These are phyloP conservation scores for Mola mola DNA, from an alignment of 2,113 vertebrate species.

Conservation along the genomic window DNA sequence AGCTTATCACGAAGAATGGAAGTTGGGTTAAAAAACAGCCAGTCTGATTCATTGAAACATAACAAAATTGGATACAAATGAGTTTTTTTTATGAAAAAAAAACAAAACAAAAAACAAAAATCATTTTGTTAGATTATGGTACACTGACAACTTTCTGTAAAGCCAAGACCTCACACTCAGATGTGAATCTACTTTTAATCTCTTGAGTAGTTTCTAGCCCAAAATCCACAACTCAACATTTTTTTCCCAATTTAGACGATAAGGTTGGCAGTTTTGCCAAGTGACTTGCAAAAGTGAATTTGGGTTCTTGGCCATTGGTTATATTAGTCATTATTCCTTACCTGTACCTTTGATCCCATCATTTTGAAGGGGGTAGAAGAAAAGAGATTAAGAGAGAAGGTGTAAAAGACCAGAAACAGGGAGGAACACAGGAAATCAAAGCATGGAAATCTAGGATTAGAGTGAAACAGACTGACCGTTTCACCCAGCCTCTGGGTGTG, in stretches of 20 bases:
- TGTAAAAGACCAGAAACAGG: conserved; percentile 21
- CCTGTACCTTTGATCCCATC: conserved; percentile 48
- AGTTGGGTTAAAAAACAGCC: too few relatives aligned
- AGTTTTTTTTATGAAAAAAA: too few relatives aligned
- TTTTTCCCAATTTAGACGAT: conserved; percentile 8
- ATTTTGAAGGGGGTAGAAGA: conserved; percentile 31
- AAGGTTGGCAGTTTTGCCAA: not conserved
- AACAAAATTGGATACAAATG: too few relatives aligned
- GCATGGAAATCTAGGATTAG: conserved; percentile 67
- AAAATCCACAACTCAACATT: conserved; percentile 10
- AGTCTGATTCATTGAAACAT: too few relatives aligned
- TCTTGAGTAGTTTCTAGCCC: conserved; percentile 16
- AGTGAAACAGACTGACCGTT: conserved; percentile 50
- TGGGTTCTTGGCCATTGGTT: conserved; percentile 22
- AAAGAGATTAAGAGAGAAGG: conserved; percentile 31
- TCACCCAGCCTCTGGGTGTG: conserved; percentile 77
- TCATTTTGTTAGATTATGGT: not conserved
- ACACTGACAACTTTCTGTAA: not conserved
- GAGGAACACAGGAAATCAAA: conserved; percentile 55
- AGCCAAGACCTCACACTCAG: not conserved
- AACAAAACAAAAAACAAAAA: not conserved
- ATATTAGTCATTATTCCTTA: conserved; percentile 23
- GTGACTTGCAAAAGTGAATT: conserved; percentile 4
- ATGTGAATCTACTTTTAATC: conserved; percentile 15
- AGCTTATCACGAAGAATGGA: too few relatives aligned